Evolutionary conservation across 2,797 vertebrate species (phyloP).

Genomic region (Kryptopterus vitreolus): DNA sequence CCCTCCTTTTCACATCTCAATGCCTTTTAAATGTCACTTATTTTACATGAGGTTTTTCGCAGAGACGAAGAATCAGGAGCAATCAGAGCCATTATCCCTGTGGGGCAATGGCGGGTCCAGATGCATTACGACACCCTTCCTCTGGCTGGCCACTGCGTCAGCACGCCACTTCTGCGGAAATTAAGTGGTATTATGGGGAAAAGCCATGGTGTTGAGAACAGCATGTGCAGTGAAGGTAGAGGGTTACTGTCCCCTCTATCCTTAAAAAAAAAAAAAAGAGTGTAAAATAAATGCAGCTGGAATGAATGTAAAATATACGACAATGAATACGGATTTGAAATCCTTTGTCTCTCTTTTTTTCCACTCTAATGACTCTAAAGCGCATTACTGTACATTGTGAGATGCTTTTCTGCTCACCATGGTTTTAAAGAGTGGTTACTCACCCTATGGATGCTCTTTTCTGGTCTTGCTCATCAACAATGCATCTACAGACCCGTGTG

Average conservation of each 20-base stretch:
- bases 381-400: background rate
- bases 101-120: slow-evolving; percentile 81
- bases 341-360: background rate
- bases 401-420: background rate
- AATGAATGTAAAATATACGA: background rate
- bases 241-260: slow-evolving; percentile 68
- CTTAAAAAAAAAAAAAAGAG: slow-evolving; percentile 44
- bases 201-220: slow-evolving; percentile 96
- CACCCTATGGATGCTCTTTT: background rate
- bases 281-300: background rate
- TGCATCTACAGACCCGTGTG: background rate
- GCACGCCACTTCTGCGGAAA: slow-evolving; percentile 88
- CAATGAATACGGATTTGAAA: background rate
- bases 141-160: slow-evolving; percentile 84
- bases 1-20: slow-evolving; percentile 82
- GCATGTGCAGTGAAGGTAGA: slow-evolving; percentile 93
- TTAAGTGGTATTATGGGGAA: slow-evolving; percentile 94
- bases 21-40: slow-evolving; percentile 91
- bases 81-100: slow-evolving; percentile 93
- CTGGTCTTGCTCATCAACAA: background rate
- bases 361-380: background rate
- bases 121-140: slow-evolving; percentile 88
- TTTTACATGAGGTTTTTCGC: slow-evolving; percentile 88
- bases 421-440: background rate
- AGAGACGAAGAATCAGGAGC: slow-evolving; percentile 83